phyloP scores from a whole-genome alignment of 2,113 vertebrate species.

The Sander vitreus region DNA sequence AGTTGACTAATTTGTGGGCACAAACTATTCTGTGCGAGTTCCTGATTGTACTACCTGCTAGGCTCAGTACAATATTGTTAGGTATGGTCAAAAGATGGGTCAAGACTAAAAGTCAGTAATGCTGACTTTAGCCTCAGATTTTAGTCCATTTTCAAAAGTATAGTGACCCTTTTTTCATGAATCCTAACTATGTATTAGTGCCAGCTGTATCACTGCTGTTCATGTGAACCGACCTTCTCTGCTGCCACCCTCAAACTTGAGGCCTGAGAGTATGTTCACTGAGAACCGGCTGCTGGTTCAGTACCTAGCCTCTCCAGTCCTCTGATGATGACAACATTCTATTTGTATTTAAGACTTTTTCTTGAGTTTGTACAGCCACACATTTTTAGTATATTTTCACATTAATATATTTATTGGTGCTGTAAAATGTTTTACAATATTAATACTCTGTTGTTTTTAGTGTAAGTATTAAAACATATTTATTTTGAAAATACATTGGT shows the following conservation, averaged over 20 bases:
- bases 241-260: slow-evolving; percentile 26
- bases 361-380: slow-evolving; percentile 74
- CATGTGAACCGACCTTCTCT: slow-evolving; percentile 16
- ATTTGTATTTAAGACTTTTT: slow-evolving; percentile 71
- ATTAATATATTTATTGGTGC: slow-evolving; percentile 87
- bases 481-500: slow-evolving; percentile 82
- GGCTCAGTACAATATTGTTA: not conserved
- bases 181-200: not conserved
- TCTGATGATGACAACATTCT: slow-evolving; percentile 68
- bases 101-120: not conserved
- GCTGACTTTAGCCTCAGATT: not conserved
- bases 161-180: not conserved
- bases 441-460: slow-evolving; percentile 71
- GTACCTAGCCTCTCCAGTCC: slow-evolving; percentile 22
- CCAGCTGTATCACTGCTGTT: slow-evolving; percentile 21
- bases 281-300: slow-evolving; percentile 23
- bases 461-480: slow-evolving; percentile 82
- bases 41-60: not conserved
- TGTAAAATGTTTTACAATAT: slow-evolving; percentile 75
- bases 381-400: slow-evolving; percentile 84
- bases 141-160: not conserved
- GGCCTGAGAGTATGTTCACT: slow-evolving; percentile 29
- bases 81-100: not conserved
- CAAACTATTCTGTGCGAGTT: not conserved
- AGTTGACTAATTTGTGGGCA: not conserved